Evolutionary conservation across 1,140 invertebrate genomes (phyloP), one percentile per base, ranked within the genome.

Genomic region (Mya arenaria): DNA sequence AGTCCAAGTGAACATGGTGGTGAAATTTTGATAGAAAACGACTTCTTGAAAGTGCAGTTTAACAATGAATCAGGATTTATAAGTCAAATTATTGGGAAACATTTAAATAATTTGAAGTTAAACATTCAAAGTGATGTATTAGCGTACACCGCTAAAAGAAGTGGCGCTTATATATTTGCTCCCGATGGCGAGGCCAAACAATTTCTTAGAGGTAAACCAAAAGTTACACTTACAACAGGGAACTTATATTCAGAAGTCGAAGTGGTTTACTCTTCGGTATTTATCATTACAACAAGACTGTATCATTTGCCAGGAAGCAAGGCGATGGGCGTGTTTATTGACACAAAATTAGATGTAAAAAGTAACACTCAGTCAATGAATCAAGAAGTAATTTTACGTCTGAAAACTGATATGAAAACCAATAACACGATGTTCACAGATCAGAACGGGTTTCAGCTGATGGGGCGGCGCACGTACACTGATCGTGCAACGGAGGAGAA

Each of bases 361-460:
- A 17, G 34, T 5, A 34, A 82, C 13, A 48, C 77, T 3, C 25
- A 13, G 15, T 48, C 56, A 8, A 19, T 60, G 23, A 84, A 99
- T 93, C 95, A 96, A 81, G 79, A 82, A 56, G 91, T 99, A 13
- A 96, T 96, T 13, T 98, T 99, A 96, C 93, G 97, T 60, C 92
- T 99, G 3, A 94, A 96, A 60, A 97, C 97, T 0, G 96, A 97
- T 84, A 83, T 94, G 95, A 81, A 98, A 13, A 92, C 89, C 72
- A 84, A 85, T 13, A 87, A 90, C 28, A 81, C 84, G 17, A 97
- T 99, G 90, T 99, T 96, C 86, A 97, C 97, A 0, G 98, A 99
- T 92, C 94, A 96, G 77, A 99, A 98, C 90, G 98, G 97, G 0
- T 97, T 98, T 85, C 96, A 97, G 55, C 62, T 85, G 37, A 78